A percentile compares a stretch with the other conserved stretches of the same genome.
phyloP scores from a whole-genome alignment of 2,888 invertebrate genomes.

The Crocallis elinguaria region DNA sequence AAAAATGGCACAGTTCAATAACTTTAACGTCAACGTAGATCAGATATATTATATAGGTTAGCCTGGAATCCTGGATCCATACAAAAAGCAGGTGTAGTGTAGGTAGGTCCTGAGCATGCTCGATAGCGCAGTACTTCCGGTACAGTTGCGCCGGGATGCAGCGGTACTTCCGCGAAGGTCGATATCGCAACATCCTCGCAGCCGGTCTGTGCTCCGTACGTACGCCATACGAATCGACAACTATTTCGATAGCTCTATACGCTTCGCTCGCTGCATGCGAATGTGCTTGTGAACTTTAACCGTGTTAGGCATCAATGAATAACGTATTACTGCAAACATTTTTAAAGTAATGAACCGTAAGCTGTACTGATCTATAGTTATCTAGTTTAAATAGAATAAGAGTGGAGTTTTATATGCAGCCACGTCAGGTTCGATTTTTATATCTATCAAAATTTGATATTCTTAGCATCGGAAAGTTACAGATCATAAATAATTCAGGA shows the following conservation, averaged over 20 bases:
- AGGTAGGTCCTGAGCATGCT: neutral
- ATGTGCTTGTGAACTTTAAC: slow-evolving; percentile 1
- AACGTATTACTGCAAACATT: no score
- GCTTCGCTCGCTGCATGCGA: slow-evolving; percentile 5
- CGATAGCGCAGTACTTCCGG: slow-evolving; percentile 27
- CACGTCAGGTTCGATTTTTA: neutral
- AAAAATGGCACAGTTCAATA: no score
- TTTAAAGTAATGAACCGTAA: no score
- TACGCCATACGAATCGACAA: neutral
- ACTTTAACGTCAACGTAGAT: no score
- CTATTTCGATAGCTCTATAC: slow-evolving; percentile 8
- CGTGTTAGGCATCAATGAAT: neutral
- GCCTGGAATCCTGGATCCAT: no score
- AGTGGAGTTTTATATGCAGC: neutral
- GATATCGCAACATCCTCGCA: slow-evolving; percentile 61
- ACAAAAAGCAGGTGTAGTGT: no score
- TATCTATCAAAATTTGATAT: slow-evolving; percentile 6
- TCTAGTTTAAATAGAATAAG: neutral
- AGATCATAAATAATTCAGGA: slow-evolving; percentile 46
- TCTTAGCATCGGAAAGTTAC: slow-evolving; percentile 30
- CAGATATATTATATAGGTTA: no score
- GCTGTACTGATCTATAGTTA: no score
- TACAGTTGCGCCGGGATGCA: slow-evolving; percentile 26
- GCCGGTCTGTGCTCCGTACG: slow-evolving; percentile 13
- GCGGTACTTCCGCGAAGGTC: slow-evolving; percentile 53